Evolutionary conservation across 2,888 invertebrate species (phyloP).

Genomic region (Melanchra persicariae): DNA sequence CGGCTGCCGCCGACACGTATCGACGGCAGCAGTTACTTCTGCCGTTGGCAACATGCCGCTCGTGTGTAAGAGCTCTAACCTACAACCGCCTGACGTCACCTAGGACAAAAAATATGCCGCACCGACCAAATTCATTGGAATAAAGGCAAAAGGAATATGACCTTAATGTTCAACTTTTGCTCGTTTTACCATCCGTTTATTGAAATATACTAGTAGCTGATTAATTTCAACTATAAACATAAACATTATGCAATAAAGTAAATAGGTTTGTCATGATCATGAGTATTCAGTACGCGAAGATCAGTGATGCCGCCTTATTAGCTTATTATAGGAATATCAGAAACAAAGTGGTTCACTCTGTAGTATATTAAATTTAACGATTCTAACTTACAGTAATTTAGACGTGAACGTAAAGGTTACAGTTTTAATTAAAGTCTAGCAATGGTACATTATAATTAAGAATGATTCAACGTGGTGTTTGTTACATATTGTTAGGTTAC

Average conservation of each 20-base stretch:
- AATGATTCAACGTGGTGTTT: slow-evolving; percentile 26
- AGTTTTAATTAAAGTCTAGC: slow-evolving; percentile 35
- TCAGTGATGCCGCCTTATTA: not conserved
- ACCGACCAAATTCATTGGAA: not conserved
- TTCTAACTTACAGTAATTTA: slow-evolving; percentile 27
- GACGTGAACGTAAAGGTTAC: slow-evolving; percentile 40
- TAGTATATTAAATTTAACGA: slow-evolving; percentile 31
- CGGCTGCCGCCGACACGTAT: no score
- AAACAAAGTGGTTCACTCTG: slow-evolving; percentile 6
- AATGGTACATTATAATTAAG: slow-evolving; percentile 39
- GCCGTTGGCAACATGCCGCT: no score
- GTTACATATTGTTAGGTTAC: slow-evolving; percentile 13
- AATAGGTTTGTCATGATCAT: slow-evolving; percentile 10
- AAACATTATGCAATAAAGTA: not conserved
- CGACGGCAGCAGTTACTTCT: no score
- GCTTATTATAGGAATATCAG: not conserved
- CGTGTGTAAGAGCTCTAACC: no score
- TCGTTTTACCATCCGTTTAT: not conserved
- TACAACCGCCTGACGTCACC: not conserved
- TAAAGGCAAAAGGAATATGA: not conserved
- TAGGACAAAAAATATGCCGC: not conserved
- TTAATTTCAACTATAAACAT: not conserved
- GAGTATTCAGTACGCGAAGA: not conserved
- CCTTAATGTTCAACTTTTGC: not conserved
- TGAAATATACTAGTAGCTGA: not conserved